phyloP scores from a whole-genome alignment of 2,113 vertebrate genomes.

The Myrmecobius fasciatus region DNA sequence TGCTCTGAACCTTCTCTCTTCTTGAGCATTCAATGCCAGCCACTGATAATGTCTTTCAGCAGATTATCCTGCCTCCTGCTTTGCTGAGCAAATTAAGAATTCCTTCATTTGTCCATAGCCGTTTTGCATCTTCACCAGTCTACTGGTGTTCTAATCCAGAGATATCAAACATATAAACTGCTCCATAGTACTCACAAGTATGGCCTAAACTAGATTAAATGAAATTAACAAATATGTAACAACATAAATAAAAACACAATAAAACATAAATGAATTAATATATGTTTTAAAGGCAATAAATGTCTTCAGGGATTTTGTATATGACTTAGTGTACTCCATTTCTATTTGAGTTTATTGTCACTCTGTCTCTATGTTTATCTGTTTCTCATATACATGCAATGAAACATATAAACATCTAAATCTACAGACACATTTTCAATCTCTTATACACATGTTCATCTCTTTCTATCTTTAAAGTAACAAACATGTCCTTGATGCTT shows the following conservation, averaged over 20 bases:
- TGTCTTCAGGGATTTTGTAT: background rate
- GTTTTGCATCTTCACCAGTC: background rate
- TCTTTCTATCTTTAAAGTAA: background rate
- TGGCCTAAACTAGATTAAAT: background rate
- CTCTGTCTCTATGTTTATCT: background rate
- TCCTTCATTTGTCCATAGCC: background rate
- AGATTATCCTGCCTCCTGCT: background rate
- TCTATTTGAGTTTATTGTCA: background rate
- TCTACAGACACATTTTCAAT: background rate
- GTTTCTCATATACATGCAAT: background rate
- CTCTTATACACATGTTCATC: background rate
- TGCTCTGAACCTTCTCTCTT: background rate
- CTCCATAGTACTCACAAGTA: background rate
- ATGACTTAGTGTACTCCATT: background rate
- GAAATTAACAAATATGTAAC: background rate
- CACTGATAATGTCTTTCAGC: background rate
- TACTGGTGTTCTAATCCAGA: background rate
- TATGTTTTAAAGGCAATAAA: background rate
- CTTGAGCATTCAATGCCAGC: background rate
- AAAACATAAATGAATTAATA: background rate
- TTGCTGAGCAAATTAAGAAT: background rate
- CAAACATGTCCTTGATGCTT: background rate
- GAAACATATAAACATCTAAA: background rate
- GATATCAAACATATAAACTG: background rate
- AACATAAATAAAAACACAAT: background rate